phyloP scores from a whole-genome alignment of 2,113 vertebrate species.

The Hiodon alosoides region DNA sequence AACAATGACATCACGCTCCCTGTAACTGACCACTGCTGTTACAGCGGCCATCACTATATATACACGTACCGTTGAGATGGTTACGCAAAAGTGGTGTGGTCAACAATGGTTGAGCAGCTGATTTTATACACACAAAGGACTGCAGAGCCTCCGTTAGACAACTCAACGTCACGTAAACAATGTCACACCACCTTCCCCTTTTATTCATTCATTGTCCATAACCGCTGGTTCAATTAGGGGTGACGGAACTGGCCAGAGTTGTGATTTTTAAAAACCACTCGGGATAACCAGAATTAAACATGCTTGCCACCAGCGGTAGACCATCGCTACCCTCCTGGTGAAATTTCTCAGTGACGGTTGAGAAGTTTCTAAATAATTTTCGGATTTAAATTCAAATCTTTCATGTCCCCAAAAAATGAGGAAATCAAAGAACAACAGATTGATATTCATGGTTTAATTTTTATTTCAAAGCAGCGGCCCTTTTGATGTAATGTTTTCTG shows the following conservation, averaged over 20 bases:
- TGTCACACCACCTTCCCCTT: background rate
- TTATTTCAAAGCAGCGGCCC: slow-evolving; percentile 10
- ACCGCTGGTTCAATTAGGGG: background rate
- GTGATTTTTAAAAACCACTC: background rate
- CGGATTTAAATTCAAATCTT: slow-evolving; percentile 20
- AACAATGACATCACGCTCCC: slow-evolving; percentile 27
- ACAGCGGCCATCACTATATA: background rate
- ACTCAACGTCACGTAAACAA: background rate
- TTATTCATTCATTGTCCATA: background rate
- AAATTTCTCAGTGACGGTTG: background rate
- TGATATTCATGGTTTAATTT: slow-evolving; percentile 16
- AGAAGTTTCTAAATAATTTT: slow-evolving; percentile 13
- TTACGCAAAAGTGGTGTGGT: background rate
- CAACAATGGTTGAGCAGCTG: slow-evolving; percentile 5
- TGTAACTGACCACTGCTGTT: background rate
- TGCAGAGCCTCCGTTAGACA: background rate
- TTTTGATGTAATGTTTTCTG: slow-evolving; percentile 1
- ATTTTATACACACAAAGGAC: background rate
- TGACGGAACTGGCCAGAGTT: background rate
- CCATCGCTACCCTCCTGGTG: background rate
- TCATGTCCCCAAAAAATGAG: slow-evolving; percentile 23
- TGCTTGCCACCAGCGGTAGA: background rate
- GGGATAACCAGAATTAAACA: background rate
- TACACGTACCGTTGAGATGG: background rate
- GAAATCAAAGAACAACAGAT: slow-evolving; percentile 23